A percentile compares a stretch with the other conserved stretches of the same genome.
Evolutionary conservation across 2,888 invertebrate genomes (phyloP).

Genomic region (Protophormia terraenovae): DNA sequence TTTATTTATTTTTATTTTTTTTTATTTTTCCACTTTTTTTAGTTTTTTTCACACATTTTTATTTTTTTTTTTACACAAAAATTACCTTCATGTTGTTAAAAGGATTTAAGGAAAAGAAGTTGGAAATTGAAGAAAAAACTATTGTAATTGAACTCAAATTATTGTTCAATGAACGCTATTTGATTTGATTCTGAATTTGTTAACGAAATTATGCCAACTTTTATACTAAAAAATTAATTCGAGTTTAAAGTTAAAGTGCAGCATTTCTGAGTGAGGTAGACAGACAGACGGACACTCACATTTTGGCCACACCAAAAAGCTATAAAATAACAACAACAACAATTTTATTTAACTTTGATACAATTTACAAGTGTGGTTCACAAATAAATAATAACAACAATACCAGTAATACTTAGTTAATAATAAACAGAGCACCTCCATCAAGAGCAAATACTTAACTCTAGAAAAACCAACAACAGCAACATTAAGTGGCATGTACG

Average conservation of each 20-base stretch:
- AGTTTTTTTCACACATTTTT: neutral
- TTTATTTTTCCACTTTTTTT: neutral
- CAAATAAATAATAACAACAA: conserved; percentile 23
- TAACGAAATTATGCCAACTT: conserved; percentile 78
- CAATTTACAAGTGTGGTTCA: conserved; percentile 25
- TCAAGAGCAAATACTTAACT: conserved; percentile 48
- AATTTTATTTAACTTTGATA: conserved; percentile 14
- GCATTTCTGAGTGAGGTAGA: conserved; percentile 35
- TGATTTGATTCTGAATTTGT: conserved; percentile 80
- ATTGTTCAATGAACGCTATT: conserved; percentile 78
- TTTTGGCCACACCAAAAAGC: conserved; percentile 64
- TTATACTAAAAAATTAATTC: conserved; percentile 76
- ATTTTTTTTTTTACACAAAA: neutral
- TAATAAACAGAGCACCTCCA: conserved; percentile 37
- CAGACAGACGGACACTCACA: conserved; percentile 36
- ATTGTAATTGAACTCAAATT: conserved; percentile 55
- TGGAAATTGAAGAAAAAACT: conserved; percentile 43
- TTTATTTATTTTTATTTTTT: neutral
- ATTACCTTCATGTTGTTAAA: conserved; percentile 80
- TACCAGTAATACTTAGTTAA: neutral
- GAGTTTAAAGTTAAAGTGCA: conserved; percentile 28
- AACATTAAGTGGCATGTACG: conserved; percentile 36
- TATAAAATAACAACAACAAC: conserved; percentile 6
- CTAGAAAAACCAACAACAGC: conserved; percentile 5
- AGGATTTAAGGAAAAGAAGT: conserved; percentile 62